These are phyloP conservation scores for Callocephalon fimbriatum DNA, from an alignment of 2,113 vertebrate genomes.

Conservation along the genomic window DNA sequence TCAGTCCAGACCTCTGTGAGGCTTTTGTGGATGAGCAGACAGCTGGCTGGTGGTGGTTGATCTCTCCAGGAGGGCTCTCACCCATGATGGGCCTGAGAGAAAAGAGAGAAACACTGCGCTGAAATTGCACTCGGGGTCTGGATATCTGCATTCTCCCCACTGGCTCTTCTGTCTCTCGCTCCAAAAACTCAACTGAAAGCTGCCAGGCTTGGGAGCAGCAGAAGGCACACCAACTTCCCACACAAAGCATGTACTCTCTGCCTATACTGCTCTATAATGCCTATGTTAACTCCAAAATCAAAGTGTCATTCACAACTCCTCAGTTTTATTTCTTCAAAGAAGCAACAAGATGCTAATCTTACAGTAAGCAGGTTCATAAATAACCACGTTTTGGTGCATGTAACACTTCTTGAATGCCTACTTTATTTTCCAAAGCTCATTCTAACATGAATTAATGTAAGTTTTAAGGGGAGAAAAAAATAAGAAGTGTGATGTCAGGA, in stretches of 20 bases:
- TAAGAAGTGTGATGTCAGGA: not conserved
- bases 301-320: not conserved
- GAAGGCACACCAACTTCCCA: not conserved
- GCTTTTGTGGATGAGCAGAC: constrained; percentile 12
- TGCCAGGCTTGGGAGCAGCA: not conserved
- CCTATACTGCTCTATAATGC: not conserved
- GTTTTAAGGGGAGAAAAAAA: not conserved
- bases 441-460: not conserved
- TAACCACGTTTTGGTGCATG: not conserved
- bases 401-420: not conserved
- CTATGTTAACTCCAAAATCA: not conserved
- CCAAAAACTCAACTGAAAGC: not conserved
- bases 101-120: not conserved
- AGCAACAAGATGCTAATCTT: not conserved
- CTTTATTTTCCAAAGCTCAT: not conserved
- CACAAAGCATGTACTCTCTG: not conserved
- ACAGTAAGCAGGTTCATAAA: not conserved
- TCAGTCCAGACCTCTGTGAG: not conserved
- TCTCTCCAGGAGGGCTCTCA: not conserved
- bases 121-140: not conserved
- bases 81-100: constrained; percentile 59
- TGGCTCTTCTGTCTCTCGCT: accelerated
- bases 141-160: not conserved
- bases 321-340: not conserved
- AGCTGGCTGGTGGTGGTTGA: constrained; percentile 38